A percentile compares a stretch with the other conserved stretches of the same genome.
Evolutionary conservation across 2,797 vertebrate species (phyloP).

Genomic region (Delichon dasypus): DNA sequence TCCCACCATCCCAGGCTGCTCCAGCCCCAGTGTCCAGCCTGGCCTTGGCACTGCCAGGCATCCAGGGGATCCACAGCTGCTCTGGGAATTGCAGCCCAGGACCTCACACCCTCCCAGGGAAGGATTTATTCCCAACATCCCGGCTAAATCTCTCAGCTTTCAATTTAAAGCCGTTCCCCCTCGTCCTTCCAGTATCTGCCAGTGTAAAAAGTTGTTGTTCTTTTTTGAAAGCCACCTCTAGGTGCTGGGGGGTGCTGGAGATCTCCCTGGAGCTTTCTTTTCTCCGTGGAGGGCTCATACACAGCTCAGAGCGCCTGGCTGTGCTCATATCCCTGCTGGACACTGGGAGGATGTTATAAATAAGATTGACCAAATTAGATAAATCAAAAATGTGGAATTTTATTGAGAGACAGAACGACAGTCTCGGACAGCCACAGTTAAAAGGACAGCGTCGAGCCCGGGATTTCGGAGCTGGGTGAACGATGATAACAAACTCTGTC

Average conservation of each 20-base stretch:
- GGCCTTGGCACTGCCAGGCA: background rate
- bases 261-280: background rate
- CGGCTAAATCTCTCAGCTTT: background rate
- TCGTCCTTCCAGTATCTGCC: background rate
- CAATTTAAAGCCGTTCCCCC: no score
- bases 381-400: no score
- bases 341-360: fast-evolving
- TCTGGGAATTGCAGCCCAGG: background rate
- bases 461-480: no score
- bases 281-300: fast-evolving
- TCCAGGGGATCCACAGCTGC: background rate
- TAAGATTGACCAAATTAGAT: no score
- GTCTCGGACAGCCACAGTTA: no score
- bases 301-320: fast-evolving
- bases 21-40: background rate
- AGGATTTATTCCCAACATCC: background rate
- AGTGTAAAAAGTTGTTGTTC: background rate
- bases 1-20: fast-evolving
- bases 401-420: no score
- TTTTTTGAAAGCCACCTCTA: background rate
- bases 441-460: no score
- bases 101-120: fast-evolving
- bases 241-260: background rate
- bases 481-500: no score
- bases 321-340: fast-evolving